Percentiles rank a stretch among this genome's conserved stretches.
Evolutionary conservation across 2,888 invertebrate genomes (phyloP).

Genomic region (Oxystoma pomonae): DNA sequence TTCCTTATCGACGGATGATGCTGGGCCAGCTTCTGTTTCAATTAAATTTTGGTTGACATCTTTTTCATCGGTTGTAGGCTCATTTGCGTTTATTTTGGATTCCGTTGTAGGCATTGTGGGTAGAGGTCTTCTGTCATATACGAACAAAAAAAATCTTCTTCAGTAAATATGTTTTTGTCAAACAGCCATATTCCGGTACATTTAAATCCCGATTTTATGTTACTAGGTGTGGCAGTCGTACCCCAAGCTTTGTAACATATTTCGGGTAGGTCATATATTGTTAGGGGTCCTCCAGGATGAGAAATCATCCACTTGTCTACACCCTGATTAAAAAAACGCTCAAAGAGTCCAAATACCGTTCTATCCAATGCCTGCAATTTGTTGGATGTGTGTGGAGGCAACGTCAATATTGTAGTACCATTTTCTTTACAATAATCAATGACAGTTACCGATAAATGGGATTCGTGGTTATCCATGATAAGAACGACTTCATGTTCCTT

Average conservation of each 20-base stretch:
- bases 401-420: slow-evolving; percentile 33
- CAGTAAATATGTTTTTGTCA: slow-evolving; percentile 14
- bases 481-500: slow-evolving; percentile 24
- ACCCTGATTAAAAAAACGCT: slow-evolving; percentile 14
- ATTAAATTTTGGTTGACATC: no score
- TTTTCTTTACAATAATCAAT: slow-evolving; percentile 31
- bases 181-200: slow-evolving; percentile 22
- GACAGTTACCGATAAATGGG: slow-evolving; percentile 15
- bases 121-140: slow-evolving; percentile 13
- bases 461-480: slow-evolving; percentile 23
- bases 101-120: no score
- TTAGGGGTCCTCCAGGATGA: slow-evolving; percentile 27
- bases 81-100: no score
- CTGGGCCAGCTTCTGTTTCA: no score
- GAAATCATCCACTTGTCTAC: slow-evolving; percentile 10
- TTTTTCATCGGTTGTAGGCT: no score
- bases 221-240: slow-evolving; percentile 19
- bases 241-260: slow-evolving; percentile 18
- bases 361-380: no score
- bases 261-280: slow-evolving; percentile 26
- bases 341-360: slow-evolving; percentile 20
- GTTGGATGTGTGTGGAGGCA: no score
- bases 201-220: slow-evolving; percentile 23
- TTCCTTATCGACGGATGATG: no score
- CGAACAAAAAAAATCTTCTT: slow-evolving; percentile 13